Conservation (phyloP, 2,113 vertebrate species). For the Castor canadensis region DNA sequence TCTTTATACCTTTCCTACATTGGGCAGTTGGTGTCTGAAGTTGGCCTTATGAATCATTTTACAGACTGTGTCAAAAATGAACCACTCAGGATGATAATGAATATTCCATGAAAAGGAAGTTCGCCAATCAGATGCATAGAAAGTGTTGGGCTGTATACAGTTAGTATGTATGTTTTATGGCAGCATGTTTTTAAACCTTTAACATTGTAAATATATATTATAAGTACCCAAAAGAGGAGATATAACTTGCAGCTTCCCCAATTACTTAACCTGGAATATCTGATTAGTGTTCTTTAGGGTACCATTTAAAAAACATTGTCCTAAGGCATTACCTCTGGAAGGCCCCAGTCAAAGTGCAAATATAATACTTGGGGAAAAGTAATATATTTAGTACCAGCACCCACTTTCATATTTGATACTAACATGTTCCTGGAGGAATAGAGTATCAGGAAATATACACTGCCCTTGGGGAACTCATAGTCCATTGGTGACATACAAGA, state of each 20-base stretch:
- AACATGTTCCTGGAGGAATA: background rate
- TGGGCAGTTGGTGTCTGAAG: background rate
- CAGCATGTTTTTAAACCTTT: background rate
- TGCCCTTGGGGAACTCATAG: background rate
- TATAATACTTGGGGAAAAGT: background rate
- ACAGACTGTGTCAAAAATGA: constrained; percentile 1
- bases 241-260: background rate
- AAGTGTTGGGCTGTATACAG: background rate
- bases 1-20: background rate
- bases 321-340: constrained; percentile 10
- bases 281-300: background rate
- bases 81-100: background rate
- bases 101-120: background rate
- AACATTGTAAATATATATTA: background rate
- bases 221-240: background rate
- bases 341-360: background rate
- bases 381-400: background rate
- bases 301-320: background rate
- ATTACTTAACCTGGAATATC: background rate
- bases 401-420: constrained; percentile 19
- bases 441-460: constrained; percentile 19
- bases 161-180: background rate
- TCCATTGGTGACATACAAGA: background rate
- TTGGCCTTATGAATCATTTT: background rate
- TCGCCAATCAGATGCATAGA: background rate